Percentiles rank a stretch among this genome's conserved stretches.
Evolutionary conservation across 2,888 invertebrate genomes (phyloP).

Genomic region (Melanostoma scalare): DNA sequence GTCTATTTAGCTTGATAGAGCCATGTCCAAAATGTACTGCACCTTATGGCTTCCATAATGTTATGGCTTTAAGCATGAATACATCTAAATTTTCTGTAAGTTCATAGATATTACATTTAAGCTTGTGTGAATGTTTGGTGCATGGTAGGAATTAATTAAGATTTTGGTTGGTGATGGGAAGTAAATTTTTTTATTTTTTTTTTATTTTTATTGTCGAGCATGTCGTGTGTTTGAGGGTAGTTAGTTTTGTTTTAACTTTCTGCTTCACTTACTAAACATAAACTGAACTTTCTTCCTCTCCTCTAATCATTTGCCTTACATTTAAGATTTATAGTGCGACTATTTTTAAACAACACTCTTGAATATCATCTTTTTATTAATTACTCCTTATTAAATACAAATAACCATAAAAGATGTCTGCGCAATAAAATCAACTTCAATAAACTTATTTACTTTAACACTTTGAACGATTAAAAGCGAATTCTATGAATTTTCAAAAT

Average conservation of each 20-base stretch:
- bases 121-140: conserved; percentile 9
- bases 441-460: no score
- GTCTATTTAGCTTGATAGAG: conserved; percentile 84
- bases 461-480: no score
- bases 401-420: no score
- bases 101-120: conserved; percentile 77
- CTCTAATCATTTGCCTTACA: not conserved
- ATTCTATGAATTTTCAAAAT: no score
- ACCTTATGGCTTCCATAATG: conserved; percentile 97
- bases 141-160: not conserved
- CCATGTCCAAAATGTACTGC: conserved; percentile 93
- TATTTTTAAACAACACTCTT: not conserved
- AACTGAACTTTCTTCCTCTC: not conserved
- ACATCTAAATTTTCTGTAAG: conserved; percentile 93
- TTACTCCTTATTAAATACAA: no score
- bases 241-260: not conserved
- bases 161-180: not conserved
- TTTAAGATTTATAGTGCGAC: not conserved
- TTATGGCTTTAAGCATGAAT: conserved; percentile 94
- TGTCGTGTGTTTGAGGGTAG: conserved; percentile 5
- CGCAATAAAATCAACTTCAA: no score
- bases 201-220: not conserved
- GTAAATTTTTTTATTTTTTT: not conserved
- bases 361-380: not conserved
- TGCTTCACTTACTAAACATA: not conserved